Base-by-base conservation (phyloP, 1,140 invertebrate genomes). In the Tribolium madens region DNA sequence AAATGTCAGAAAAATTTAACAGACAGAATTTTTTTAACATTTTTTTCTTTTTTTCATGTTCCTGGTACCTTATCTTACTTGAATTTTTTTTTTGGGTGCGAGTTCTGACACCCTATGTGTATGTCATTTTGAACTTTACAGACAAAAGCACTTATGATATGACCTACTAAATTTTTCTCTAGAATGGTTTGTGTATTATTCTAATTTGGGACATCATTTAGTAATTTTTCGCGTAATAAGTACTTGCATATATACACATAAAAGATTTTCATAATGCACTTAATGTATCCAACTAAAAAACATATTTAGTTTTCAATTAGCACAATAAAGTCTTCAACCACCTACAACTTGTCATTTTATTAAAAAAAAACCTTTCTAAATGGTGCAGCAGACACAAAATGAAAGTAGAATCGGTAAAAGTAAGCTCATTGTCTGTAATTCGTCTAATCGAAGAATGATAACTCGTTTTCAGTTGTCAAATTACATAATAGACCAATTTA, bases 331-430 rank as follows among this genome's bases (percentile, higher is more conserved):
- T 15, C 17, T 3, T 2, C 10, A 57, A 21, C 52, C 52, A 57
- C 52, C 52, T 10, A 57, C 57, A 33, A 26, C 0, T 1, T 12
- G 5, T 12, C 52, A 50, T 12, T 64, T 2, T 6, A 3, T 60
- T 31, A 26, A 9, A 60, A 26, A 60, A 60, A 60, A 60, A 60
- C 5, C n/a, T n/a, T n/a, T n/a, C n/a, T n/a, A n/a, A n/a, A n/a
- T 60, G 53, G 6, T 52, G 48, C 52, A 18, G 14, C 26, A 33
- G n/a, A 3, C 14, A 42, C 1, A n/a, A 64, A 33, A 33, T 9
- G 57, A 64, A 64, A 64, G 57, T 33, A 64, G 12, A 33, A 64
- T 64, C 12, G 14, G 57, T 64, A 64, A 64, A 64, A 64, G 57
- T 64, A 64, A 64, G 26, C 10, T 21, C 17, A 64, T 64, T 64